phyloP scores from a whole-genome alignment of 2,888 invertebrate genomes.

The Cantharis rustica region DNA sequence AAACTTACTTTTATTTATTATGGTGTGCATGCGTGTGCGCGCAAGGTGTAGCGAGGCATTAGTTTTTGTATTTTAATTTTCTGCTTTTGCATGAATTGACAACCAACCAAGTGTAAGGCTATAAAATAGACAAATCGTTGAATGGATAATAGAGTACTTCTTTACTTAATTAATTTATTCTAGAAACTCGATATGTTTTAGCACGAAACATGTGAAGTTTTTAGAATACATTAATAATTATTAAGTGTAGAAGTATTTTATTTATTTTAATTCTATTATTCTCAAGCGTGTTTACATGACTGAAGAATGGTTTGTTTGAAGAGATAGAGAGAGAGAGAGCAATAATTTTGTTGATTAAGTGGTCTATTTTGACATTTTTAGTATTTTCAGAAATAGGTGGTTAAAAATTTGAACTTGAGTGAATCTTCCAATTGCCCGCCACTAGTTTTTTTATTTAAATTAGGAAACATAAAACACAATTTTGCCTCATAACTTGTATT shows the following conservation, averaged over 20 bases:
- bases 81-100: neutral
- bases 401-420: neutral
- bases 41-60: neutral
- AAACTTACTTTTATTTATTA: slow-evolving; percentile 32
- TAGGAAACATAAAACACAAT: neutral
- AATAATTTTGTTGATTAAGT: neutral
- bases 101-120: too few species aligned
- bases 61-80: neutral
- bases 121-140: too few species aligned
- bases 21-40: neutral
- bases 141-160: too few species aligned
- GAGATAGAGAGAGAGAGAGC: neutral
- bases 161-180: too few species aligned
- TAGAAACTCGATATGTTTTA: too few species aligned
- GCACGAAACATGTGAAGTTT: too few species aligned
- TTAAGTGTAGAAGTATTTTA: too few species aligned
- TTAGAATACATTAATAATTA: too few species aligned
- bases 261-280: too few species aligned
- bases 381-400: neutral
- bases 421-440: neutral
- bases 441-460: neutral
- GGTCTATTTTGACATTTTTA: neutral
- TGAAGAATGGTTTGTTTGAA: neutral
- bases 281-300: neutral
- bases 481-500: neutral